Base-by-base conservation (phyloP, 1,140 invertebrate genomes). In the Pararge aegeria region DNA sequence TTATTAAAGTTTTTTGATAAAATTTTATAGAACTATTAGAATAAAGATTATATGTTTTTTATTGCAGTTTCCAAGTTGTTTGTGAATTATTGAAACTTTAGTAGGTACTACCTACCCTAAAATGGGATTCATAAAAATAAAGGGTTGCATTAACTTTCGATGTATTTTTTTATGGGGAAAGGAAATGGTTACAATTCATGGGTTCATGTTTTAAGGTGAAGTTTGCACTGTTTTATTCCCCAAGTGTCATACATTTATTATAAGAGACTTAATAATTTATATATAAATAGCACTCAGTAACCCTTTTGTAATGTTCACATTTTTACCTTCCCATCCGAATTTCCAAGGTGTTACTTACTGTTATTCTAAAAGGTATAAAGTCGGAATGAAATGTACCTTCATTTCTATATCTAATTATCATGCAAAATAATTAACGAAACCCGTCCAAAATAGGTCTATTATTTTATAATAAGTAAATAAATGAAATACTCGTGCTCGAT, bases 1-100 rank as follows among this genome's bases (percentile, higher is more conserved):
- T 20, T 40, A 34, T 34, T 34, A 34, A 34, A 34, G 30, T 34
- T 34, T 40, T 18, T 40, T 10, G 10, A 46, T 46, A 46, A 46
- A 46, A 20, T 46, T 46, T 46, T 46, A 46, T 20, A 20, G 10
- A 34, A 34, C 3, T 34, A 34, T 34, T 6, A 6, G 9, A 34
- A 34, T 34, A 34, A 34, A 34, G 30, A 34, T 34, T 34, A 34
- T 30, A 7, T 1, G 5, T 30, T 7, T 30, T 34, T 34, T 34
- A 30, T 34, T 10, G 3, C 1, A 2, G 2, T n/a, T 10, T 2
- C 3, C 0, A n/a, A 34, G 10, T 4, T 34, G 1, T 34, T 34
- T 6, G 30, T 34, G 10, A 34, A 34, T 12, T 6, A 34, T 34
- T 10, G 7, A 12, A 34, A 6, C n/a, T 34, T 34, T 34, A 34